A percentile compares a stretch with the other conserved stretches of the same genome.
Conservation (phyloP, 2,797 vertebrate species). For the Mormyrops attenuatus region DNA sequence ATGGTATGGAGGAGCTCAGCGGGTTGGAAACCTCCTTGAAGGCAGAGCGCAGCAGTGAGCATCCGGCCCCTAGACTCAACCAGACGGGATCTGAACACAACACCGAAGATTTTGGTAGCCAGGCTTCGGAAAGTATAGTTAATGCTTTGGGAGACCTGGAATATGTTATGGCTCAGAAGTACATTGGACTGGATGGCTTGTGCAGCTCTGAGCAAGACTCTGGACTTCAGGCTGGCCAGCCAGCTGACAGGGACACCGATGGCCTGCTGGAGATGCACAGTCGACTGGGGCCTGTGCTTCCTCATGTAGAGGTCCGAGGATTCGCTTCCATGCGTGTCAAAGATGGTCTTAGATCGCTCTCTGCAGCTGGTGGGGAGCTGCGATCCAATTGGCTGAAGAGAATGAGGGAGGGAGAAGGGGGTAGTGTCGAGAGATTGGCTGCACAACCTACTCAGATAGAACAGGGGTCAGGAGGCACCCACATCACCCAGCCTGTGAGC, state of each 20-base stretch:
- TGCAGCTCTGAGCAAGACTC: conserved; percentile 56
- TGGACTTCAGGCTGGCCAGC: conserved; percentile 47
- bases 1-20: conserved; percentile 54
- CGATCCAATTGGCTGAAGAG: conserved; percentile 61
- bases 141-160: conserved; percentile 27
- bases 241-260: conserved; percentile 44
- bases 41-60: conserved; percentile 57
- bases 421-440: conserved; percentile 23
- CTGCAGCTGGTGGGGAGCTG: conserved; percentile 51
- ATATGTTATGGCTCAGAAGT: conserved; percentile 50
- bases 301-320: neutral
- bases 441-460: conserved; percentile 48
- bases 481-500: conserved; percentile 61
- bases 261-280: conserved; percentile 39
- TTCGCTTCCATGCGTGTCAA: conserved; percentile 27
- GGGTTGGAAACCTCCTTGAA: conserved; percentile 63
- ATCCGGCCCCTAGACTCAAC: conserved; percentile 33
- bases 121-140: conserved; percentile 26
- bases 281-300: neutral
- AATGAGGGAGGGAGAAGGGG: conserved; percentile 53
- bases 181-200: conserved; percentile 70
- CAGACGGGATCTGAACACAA: conserved; percentile 25
- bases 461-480: conserved; percentile 43
- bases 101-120: conserved; percentile 26
- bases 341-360: conserved; percentile 46